phyloP scores from a whole-genome alignment of 2,888 invertebrate genomes.

The Amiota minor region DNA sequence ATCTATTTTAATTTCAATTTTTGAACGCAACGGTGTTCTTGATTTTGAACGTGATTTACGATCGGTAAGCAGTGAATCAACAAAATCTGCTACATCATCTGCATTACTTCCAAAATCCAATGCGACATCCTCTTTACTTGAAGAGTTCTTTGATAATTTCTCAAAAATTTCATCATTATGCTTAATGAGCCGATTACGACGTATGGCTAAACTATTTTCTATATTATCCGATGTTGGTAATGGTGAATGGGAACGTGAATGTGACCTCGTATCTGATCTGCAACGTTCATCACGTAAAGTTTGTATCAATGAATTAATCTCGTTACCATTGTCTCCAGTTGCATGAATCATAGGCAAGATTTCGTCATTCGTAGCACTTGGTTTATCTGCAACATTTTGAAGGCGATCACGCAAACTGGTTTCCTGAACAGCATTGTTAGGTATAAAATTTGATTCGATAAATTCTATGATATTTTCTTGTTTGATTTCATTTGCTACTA shows the following conservation, averaged over 20 bases:
- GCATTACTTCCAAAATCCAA: not conserved
- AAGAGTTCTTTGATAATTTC: conserved; percentile 37
- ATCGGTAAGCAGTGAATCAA: conserved; percentile 49
- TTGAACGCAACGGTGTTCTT: conserved; percentile 27
- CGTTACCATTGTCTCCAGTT: not conserved
- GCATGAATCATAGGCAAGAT: conserved; percentile 45
- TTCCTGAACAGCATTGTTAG: not conserved
- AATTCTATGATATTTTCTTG: conserved; percentile 57
- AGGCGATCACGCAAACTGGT: conserved; percentile 27
- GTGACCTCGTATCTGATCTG: conserved; percentile 40
- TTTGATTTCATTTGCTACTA: conserved; percentile 47
- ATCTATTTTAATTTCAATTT: not conserved
- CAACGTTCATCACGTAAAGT: not conserved
- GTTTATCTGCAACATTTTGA: conserved; percentile 58
- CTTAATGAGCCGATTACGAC: conserved; percentile 46
- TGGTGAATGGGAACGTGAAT: conserved; percentile 54
- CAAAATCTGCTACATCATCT: conserved; percentile 44
- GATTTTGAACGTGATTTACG: conserved; percentile 45
- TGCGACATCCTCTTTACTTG: conserved; percentile 31
- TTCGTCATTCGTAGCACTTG: not conserved
- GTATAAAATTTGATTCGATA: conserved; percentile 47
- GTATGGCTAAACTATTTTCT: conserved; percentile 49
- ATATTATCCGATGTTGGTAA: conserved; percentile 52
- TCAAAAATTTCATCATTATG: conserved; percentile 55
- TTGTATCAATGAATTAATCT: not conserved